These are phyloP conservation scores for Sebastes schlegelii DNA, from an alignment of 2,113 vertebrate species.

Conservation along the genomic window DNA sequence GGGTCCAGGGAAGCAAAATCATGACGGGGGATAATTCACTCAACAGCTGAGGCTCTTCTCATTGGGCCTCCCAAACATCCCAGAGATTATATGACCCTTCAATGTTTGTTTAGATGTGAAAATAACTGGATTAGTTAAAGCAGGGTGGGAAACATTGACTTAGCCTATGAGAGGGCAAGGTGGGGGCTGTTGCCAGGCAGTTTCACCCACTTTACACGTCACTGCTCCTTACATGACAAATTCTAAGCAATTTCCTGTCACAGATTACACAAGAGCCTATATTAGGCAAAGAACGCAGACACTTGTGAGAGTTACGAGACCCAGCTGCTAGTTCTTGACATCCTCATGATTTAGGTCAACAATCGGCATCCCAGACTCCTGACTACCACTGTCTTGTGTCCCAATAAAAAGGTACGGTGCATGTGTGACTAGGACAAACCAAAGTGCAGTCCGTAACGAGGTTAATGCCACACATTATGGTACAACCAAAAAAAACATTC, in stretches of 20 bases:
- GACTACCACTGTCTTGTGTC: not conserved
- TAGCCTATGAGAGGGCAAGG: constrained; percentile 34
- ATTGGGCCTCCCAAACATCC: constrained; percentile 20
- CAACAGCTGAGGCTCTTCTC: constrained; percentile 47
- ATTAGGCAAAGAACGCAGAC: constrained; percentile 23
- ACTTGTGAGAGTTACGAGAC: constrained; percentile 16
- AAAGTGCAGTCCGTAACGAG: not conserved
- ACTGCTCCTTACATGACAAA: not conserved
- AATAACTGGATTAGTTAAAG: constrained; percentile 42
- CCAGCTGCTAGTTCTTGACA: constrained; percentile 5
- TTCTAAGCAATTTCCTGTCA: not conserved
- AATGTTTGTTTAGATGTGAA: constrained; percentile 29
- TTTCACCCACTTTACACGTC: constrained; percentile 25
- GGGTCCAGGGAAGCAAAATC: constrained; percentile 10
- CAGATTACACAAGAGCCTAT: not conserved
- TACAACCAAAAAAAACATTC: too few species aligned
- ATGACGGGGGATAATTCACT: constrained; percentile 1
- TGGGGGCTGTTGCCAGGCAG: constrained; percentile 60
- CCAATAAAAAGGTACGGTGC: constrained; percentile 6
- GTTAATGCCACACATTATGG: not conserved
- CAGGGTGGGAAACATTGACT: not conserved
- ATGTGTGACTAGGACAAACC: not conserved
- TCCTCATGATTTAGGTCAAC: constrained; percentile 17
- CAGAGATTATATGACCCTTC: constrained; percentile 15
- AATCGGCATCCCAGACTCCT: not conserved